A percentile compares a stretch with the other conserved stretches of the same genome.
Evolutionary conservation across 2,113 vertebrate genomes (phyloP).

Genomic region (Trochalopteron elliotii): DNA sequence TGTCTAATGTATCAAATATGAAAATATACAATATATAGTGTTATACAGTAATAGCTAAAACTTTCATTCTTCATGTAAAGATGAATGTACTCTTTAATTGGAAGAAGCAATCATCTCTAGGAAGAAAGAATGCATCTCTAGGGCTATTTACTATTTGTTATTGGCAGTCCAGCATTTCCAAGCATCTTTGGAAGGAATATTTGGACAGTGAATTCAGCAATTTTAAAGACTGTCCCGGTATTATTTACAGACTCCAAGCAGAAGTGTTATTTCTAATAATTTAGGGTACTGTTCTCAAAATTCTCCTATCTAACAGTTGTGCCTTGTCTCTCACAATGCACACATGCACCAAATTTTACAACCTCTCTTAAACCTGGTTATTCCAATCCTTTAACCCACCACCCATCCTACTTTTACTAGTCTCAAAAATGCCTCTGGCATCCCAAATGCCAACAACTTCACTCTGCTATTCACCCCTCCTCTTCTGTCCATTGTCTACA

Average conservation of each 20-base stretch:
- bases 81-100: neutral
- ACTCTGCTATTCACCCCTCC: neutral
- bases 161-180: neutral
- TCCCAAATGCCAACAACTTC: neutral
- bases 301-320: neutral
- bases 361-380: neutral
- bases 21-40: neutral
- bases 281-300: neutral
- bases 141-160: neutral
- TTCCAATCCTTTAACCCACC: neutral
- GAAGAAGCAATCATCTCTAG: neutral
- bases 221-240: neutral
- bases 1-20: neutral
- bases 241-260: neutral
- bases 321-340: neutral
- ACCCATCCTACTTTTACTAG: neutral
- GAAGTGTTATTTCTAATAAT: neutral
- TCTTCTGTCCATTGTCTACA: neutral
- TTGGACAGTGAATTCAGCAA: neutral
- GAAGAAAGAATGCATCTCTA: neutral
- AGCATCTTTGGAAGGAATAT: neutral
- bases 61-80: neutral
- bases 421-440: neutral
- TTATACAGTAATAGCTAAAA: neutral
- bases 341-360: neutral